phyloP scores from a whole-genome alignment of 2,888 invertebrate species.

The Pseudococcus longispinus region DNA sequence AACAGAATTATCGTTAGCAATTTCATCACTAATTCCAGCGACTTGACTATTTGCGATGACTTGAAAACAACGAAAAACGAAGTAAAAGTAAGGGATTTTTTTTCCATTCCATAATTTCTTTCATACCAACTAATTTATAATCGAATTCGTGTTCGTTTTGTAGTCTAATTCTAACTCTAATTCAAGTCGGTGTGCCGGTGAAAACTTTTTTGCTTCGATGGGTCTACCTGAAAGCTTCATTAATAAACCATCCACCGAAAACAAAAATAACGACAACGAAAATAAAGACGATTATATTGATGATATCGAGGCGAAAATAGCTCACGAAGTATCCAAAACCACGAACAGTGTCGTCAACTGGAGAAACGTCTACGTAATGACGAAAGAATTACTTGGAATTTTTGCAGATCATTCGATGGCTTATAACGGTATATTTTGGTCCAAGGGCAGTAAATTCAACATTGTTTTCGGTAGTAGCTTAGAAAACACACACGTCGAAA shows the following conservation, averaged over 20 bases:
- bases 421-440: slow-evolving; percentile 18
- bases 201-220: neutral
- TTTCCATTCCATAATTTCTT: neutral
- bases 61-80: neutral
- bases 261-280: neutral
- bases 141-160: neutral
- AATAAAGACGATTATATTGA: neutral
- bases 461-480: neutral
- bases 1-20: neutral
- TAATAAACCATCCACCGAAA: neutral
- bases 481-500: neutral
- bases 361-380: slow-evolving; percentile 20
- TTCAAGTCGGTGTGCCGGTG: neutral
- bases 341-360: neutral
- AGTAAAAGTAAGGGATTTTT: neutral
- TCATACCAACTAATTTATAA: neutral
- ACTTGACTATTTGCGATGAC: neutral
- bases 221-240: neutral
- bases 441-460: neutral
- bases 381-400: neutral
- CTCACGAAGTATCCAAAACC: neutral
- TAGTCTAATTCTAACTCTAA: neutral
- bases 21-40: neutral
- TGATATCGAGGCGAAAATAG: neutral
- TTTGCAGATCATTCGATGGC: neutral